These are phyloP conservation scores for Branchellion lobata DNA, from an alignment of 2,888 invertebrate species.

Conservation along the genomic window DNA sequence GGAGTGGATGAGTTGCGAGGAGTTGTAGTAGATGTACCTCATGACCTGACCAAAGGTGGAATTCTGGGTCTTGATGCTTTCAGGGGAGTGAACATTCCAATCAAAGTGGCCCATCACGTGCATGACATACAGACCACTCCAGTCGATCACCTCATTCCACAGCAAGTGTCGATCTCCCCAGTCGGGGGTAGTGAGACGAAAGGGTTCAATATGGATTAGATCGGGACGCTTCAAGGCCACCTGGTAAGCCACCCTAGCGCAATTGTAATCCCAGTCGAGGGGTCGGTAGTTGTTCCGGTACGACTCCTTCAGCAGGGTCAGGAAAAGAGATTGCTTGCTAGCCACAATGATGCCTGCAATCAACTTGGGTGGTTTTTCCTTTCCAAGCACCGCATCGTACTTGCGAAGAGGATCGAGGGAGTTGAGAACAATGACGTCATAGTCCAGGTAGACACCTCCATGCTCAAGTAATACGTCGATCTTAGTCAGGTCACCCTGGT, in stretches of 20 bases:
- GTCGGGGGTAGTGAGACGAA: slow-evolving; percentile 49
- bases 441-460: slow-evolving; percentile 52
- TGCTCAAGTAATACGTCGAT: slow-evolving; percentile 51
- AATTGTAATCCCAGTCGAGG: slow-evolving; percentile 51
- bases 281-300: slow-evolving; percentile 50
- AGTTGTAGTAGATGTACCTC: slow-evolving; percentile 49
- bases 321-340: slow-evolving; percentile 46
- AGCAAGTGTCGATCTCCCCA: slow-evolving; percentile 47
- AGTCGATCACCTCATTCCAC: slow-evolving; percentile 50
- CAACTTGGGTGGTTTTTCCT: slow-evolving; percentile 50
- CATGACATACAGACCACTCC: slow-evolving; percentile 49
- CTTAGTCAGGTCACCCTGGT: slow-evolving; percentile 51
- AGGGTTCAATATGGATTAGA: slow-evolving; percentile 49
- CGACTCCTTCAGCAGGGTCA: slow-evolving; percentile 48
- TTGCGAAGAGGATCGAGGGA: slow-evolving; percentile 49
- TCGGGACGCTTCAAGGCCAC: slow-evolving; percentile 48
- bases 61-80: slow-evolving; percentile 45
- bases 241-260: slow-evolving; percentile 49
- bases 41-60: slow-evolving; percentile 50
- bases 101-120: slow-evolving; percentile 50
- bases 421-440: slow-evolving; percentile 51
- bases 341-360: slow-evolving; percentile 51
- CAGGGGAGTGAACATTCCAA: slow-evolving; percentile 44
- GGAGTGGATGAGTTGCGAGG: not conserved
- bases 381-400: slow-evolving; percentile 50